Evolutionary conservation across 92 coral and sea anemone species (phyloP), one percentile per base, ranked within the genome.

Genomic region (Blastomussa wellsi): DNA sequence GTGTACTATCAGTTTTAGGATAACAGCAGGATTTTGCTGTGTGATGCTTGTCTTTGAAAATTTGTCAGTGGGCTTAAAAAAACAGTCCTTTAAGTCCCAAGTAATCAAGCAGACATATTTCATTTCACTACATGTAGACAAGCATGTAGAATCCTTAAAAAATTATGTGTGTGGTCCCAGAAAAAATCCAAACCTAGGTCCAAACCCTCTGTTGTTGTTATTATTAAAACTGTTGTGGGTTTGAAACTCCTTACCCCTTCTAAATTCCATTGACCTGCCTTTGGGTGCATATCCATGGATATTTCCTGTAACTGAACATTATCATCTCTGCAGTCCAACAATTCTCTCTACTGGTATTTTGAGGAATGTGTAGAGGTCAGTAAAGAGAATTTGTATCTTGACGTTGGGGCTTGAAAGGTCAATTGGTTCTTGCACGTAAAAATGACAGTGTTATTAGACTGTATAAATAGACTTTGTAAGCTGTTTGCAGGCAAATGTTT

Each of bases 51-150:
- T 13, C 9, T 36, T 0, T 70, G 44, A 17, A 20, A 32, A 69
- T 69, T 70, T 70, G 75, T 70, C 26, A 33, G 44, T 36, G 75
- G 75, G 75, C 75, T 70, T 48, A 14, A 33, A 19, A 19, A 20
- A 36, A 6, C 47, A 35, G 17, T 6, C 41, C 41, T 17, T 69
- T 69, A 69, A 37, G 24, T 48, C 75, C 12, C n/a, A 38, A 35
- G 14, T 70, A 26, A 1, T 38, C 8, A 15, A 70, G 41, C 12
- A 8, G 15, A 9, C 35, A 65, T 51, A 7, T 13, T 48, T 13
- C 53, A 48, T 51, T 14, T 51, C 4, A 12, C 57, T 51, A 3
- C 70, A 65, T 65, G 32, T 62, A 1, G 66, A 19, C 68, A 19
- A 62, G 68, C 31, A 24, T 62, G 49, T 44, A 44, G 49, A 13